Percentiles rank a stretch among this genome's conserved stretches.
Evolutionary conservation across 2,888 invertebrate genomes (phyloP).

Genomic region (Lepidochrysops patricia): DNA sequence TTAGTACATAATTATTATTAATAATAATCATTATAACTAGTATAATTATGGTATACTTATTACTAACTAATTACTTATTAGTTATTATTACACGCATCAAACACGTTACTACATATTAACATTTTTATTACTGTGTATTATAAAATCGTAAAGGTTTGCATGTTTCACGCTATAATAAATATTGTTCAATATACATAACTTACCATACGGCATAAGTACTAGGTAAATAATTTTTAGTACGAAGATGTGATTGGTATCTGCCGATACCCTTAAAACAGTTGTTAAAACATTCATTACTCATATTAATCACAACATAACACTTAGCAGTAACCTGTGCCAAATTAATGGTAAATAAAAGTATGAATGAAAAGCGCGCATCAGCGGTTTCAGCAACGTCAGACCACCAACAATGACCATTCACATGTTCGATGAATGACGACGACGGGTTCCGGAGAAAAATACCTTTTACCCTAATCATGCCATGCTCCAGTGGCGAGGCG

Average conservation of each 20-base stretch:
- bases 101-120: not conserved
- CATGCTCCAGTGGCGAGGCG: too few species aligned
- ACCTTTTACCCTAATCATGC: constrained; percentile 2
- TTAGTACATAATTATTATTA: not conserved
- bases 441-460: not conserved
- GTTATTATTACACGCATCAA: too few species aligned
- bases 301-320: not conserved
- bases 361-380: constrained; percentile 6
- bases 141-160: not conserved
- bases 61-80: too few species aligned
- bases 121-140: not conserved
- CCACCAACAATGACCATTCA: constrained; percentile 11
- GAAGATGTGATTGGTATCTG: too few species aligned
- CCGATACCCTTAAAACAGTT: too few species aligned
- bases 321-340: not conserved
- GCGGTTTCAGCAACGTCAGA: not conserved
- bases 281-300: too few species aligned
- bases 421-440: not conserved
- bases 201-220: too few species aligned
- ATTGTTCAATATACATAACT: not conserved
- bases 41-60: too few species aligned
- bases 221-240: too few species aligned
- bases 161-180: not conserved
- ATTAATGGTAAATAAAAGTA: constrained; percentile 1
- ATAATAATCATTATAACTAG: too few species aligned